Conservation (phyloP, 2,888 invertebrate genomes). For the Perizoma affinitatum region DNA sequence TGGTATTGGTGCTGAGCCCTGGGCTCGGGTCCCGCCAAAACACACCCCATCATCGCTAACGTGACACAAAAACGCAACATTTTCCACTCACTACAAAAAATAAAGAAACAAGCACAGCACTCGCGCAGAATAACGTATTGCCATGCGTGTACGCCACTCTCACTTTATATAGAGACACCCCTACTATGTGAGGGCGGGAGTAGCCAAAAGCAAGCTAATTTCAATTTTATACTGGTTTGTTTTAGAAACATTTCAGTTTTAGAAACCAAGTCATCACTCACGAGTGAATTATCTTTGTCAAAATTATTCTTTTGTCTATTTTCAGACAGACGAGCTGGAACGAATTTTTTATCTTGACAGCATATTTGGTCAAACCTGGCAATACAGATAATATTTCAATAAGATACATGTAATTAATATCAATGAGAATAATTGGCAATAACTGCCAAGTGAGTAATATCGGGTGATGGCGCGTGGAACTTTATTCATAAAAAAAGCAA, state of each 20-base stretch:
- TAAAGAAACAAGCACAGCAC: slow-evolving; percentile 51
- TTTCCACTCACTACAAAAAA: slow-evolving; percentile 61
- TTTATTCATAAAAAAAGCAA: too few species aligned
- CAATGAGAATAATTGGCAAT: too few species aligned
- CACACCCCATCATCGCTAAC: slow-evolving; percentile 71
- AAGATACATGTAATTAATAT: too few species aligned
- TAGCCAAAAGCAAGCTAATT: slow-evolving; percentile 42
- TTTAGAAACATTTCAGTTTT: slow-evolving; percentile 1
- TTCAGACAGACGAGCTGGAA: background rate
- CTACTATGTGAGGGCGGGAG: slow-evolving; percentile 72
- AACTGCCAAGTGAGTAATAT: too few species aligned
- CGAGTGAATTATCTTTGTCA: background rate
- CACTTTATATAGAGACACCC: slow-evolving; percentile 80
- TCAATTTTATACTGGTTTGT: slow-evolving; percentile 43
- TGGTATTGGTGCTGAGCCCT: slow-evolving; percentile 69
- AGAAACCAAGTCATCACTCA: background rate
- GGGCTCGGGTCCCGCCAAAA: slow-evolving; percentile 56
- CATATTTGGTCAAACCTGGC: background rate
- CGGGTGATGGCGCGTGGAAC: too few species aligned
- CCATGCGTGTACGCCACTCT: slow-evolving; percentile 66
- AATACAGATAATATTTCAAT: too few species aligned
- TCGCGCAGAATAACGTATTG: slow-evolving; percentile 69
- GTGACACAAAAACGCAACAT: slow-evolving; percentile 73
- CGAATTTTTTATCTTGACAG: background rate
- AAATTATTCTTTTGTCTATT: background rate